A percentile compares a stretch with the other conserved stretches of the same genome.
These are phyloP conservation scores for Volucella zonaria DNA, from an alignment of 2,888 invertebrate species.

Conservation along the genomic window DNA sequence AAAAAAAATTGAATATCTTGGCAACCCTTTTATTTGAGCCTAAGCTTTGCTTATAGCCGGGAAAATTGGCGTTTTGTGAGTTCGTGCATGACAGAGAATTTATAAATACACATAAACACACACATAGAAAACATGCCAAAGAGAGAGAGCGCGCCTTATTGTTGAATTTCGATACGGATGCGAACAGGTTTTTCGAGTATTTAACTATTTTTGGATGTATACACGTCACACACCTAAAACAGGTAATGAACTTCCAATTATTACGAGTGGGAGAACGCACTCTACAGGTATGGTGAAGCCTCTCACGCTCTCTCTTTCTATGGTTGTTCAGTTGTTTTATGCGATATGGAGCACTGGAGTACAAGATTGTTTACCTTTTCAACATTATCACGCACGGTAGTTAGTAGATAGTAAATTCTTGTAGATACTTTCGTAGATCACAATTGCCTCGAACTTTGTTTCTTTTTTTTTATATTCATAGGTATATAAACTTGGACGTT, in stretches of 20 bases:
- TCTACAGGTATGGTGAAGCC: constrained; percentile 46
- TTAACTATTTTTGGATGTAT: constrained; percentile 54
- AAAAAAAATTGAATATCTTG: neutral
- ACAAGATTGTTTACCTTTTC: constrained; percentile 66
- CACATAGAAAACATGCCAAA: neutral
- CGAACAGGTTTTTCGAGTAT: constrained; percentile 56
- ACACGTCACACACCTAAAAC: constrained; percentile 65
- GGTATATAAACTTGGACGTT: neutral
- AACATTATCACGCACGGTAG: constrained; percentile 25
- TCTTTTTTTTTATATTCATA: neutral
- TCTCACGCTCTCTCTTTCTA: constrained; percentile 60
- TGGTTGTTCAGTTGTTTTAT: constrained; percentile 15
- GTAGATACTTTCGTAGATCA: constrained; percentile 22
- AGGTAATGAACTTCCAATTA: constrained; percentile 39
- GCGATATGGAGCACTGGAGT: constrained; percentile 64
- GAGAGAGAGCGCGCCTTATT: constrained; percentile 44
- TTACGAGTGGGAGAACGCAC: constrained; percentile 21
- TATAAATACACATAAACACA: constrained; percentile 18
- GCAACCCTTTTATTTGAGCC: constrained; percentile 39
- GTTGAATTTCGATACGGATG: constrained; percentile 40
- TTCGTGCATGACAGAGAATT: constrained; percentile 59
- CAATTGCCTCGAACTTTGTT: constrained; percentile 28
- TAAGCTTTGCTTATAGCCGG: constrained; percentile 42
- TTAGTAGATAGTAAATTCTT: constrained; percentile 26
- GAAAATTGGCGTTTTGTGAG: constrained; percentile 27